Conservation (phyloP, 1,140 invertebrate genomes). For the Helicoverpa armigera region DNA sequence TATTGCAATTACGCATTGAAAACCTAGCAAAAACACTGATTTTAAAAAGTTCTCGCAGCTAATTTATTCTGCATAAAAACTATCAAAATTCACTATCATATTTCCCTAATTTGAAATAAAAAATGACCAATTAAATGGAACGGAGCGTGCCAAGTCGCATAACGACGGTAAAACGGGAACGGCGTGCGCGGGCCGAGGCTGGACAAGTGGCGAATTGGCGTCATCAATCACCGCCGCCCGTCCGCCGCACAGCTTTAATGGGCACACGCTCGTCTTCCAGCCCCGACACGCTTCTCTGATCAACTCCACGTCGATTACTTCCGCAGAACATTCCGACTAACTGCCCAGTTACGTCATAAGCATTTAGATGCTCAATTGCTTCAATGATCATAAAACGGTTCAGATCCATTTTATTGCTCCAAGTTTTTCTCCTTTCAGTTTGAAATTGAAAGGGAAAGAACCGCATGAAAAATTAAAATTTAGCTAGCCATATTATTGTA, state of each 20-base stretch:
- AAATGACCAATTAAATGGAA: slow-evolving; percentile 54
- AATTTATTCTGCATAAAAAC: background rate
- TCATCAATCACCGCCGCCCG: slow-evolving; percentile 75
- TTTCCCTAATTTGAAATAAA: slow-evolving; percentile 36
- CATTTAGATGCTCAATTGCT: background rate
- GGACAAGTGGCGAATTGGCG: slow-evolving; percentile 76
- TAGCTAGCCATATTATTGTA: too few species aligned
- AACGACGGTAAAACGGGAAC: slow-evolving; percentile 47
- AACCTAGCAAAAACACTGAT: too few species aligned
- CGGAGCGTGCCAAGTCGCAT: slow-evolving; percentile 53
- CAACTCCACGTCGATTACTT: slow-evolving; percentile 53
- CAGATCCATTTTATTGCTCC: background rate
- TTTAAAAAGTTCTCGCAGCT: background rate
- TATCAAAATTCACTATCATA: slow-evolving; percentile 4
- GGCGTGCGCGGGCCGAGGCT: slow-evolving; percentile 46
- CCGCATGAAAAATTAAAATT: too few species aligned
- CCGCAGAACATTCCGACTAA: slow-evolving; percentile 6
- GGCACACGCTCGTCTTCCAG: slow-evolving; percentile 60
- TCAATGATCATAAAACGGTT: background rate
- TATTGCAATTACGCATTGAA: too few species aligned
- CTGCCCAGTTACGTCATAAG: background rate
- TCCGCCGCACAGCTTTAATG: slow-evolving; percentile 71
- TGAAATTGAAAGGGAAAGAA: too few species aligned
- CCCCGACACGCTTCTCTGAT: slow-evolving; percentile 48
- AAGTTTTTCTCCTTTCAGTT: too few species aligned